Conservation (phyloP, 2,888 invertebrate species). For the Ctena decussata region DNA sequence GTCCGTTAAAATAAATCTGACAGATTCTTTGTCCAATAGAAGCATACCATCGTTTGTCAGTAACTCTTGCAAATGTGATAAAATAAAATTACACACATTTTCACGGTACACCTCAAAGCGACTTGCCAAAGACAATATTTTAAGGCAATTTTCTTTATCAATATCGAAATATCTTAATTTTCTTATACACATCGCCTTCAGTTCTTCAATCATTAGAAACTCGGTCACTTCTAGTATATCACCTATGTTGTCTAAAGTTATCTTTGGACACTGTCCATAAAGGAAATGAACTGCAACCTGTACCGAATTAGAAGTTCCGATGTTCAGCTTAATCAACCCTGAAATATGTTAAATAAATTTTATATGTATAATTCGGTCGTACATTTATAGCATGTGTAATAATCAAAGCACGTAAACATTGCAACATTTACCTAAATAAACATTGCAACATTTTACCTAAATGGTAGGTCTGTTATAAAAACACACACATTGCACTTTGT, state of each 20-base stretch:
- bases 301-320: conserved; percentile 15
- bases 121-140: background rate
- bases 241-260: conserved; percentile 24
- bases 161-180: background rate
- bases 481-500: too few relatives aligned
- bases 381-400: too few relatives aligned
- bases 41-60: background rate
- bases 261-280: conserved; percentile 43
- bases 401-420: too few relatives aligned
- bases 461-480: too few relatives aligned
- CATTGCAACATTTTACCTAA: too few relatives aligned
- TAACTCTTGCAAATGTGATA: background rate
- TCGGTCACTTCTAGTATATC: conserved; percentile 35
- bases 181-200: conserved; percentile 6
- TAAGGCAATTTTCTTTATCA: background rate
- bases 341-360: too few relatives aligned
- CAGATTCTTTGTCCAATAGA: background rate
- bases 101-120: background rate
- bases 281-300: conserved; percentile 34
- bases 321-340: conserved; percentile 20
- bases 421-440: too few relatives aligned
- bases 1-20: background rate
- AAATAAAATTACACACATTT: background rate
- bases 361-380: too few relatives aligned
- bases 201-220: conserved; percentile 43